Base-by-base conservation (phyloP, 2,888 invertebrate species). In the Tyria jacobaeae region DNA sequence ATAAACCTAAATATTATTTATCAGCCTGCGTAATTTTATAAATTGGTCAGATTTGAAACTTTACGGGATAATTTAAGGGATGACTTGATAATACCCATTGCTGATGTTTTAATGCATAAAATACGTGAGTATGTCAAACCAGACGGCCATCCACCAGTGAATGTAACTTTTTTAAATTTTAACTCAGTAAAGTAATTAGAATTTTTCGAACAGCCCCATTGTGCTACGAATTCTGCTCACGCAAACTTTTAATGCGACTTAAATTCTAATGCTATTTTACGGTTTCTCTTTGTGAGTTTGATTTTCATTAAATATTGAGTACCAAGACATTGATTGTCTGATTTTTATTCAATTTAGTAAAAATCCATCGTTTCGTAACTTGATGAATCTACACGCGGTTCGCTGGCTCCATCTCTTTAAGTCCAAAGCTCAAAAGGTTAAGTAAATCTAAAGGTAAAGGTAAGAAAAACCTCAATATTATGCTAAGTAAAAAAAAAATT, bases 241-340 rank as follows among this genome's bases (percentile, higher is more conserved):
- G 88, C 83, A 89, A 92, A 92, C 91, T 92, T 92, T 91, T 92
- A 92, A 91, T 91, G 91, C 87, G 90, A 89, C 90, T 91, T 90
- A 88, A 89, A 91, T 91, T 89, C 88, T 89, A 91, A 91, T 90
- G 89, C 87, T 88, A 88, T 90, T 91, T 90, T 88, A 88, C 87
- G 88, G 88, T 87, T 87, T 87, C 85, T 82, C 84, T 89, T 87
- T 85, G 86, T 84, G 78, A 83, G 85, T 86, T 86, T 86, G 82
- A 84, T 86, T 88, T 86, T 84, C 88, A 87, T 88, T 82, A 86
- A 86, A 85, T 83, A 84, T 86, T 79, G 80, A 83, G 75, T 71
- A 75, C 68, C 65, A 58, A 62, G 64, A 69, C 76, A 78, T 79
- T 78, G 78, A 77, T 75, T 82, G 69, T 71, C 57, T 62, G 62